Percentiles rank a stretch among this genome's conserved stretches.
Evolutionary conservation across 2,797 vertebrate genomes (phyloP).

Genomic region (Myotis planiceps): DNA sequence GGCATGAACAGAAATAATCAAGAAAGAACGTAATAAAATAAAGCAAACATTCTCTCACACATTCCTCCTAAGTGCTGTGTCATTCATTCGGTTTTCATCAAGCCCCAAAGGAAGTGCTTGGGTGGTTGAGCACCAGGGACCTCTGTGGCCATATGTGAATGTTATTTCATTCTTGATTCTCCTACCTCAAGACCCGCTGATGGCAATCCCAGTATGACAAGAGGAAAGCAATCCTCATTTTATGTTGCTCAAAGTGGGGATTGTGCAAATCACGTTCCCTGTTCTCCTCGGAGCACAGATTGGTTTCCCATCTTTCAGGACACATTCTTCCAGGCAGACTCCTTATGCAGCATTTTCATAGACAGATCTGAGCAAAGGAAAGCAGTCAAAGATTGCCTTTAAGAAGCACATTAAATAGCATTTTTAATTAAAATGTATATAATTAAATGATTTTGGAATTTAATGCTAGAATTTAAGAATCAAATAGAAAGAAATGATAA

Average conservation of each 20-base stretch:
- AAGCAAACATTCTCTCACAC: background rate
- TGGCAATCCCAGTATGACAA: background rate
- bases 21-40: background rate
- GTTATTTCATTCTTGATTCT: background rate
- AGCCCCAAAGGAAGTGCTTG: background rate
- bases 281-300: accelerated
- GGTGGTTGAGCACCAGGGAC: background rate
- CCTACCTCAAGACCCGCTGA: background rate
- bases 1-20: background rate
- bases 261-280: accelerated
- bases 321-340: background rate
- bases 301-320: background rate
- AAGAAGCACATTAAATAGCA: background rate
- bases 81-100: background rate
- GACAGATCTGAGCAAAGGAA: background rate
- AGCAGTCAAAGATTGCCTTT: background rate
- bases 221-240: background rate
- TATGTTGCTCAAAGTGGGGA: background rate
- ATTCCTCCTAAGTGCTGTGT: background rate
- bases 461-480: background rate
- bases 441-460: background rate
- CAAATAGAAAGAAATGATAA: background rate
- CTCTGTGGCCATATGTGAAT: background rate
- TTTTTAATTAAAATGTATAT: background rate
- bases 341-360: background rate